A percentile compares a stretch with the other conserved stretches of the same genome.
phyloP scores from a whole-genome alignment of 2,113 vertebrate species.

The Campylomormyrus tamandua region DNA sequence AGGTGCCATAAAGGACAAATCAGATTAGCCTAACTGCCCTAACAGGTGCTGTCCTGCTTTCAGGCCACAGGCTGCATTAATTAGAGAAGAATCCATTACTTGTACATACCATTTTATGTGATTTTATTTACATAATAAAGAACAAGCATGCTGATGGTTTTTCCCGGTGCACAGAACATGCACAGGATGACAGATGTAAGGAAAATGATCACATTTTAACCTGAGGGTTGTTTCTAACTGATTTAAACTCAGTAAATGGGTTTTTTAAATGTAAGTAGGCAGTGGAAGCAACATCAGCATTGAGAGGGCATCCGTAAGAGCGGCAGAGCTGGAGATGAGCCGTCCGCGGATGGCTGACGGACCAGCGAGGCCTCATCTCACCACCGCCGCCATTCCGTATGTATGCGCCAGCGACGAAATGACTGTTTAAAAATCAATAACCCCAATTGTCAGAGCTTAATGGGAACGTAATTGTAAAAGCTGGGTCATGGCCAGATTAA shows the following conservation, averaged over 20 bases:
- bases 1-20: not conserved
- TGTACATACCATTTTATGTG: not conserved
- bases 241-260: not conserved
- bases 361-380: not conserved
- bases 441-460: not conserved
- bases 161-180: not conserved
- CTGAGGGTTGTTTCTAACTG: no score
- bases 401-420: not conserved
- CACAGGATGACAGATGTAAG: not conserved
- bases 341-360: not conserved
- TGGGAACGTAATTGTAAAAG: slow-evolving; percentile 6
- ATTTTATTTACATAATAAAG: not conserved
- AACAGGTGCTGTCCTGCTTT: not conserved
- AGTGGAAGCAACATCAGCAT: not conserved
- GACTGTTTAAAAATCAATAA: slow-evolving; percentile 1
- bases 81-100: slow-evolving; percentile 9
- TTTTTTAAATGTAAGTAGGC: not conserved
- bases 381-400: not conserved
- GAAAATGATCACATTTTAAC: not conserved
- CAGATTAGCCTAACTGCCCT: not conserved
- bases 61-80: not conserved
- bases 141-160: not conserved
- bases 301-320: not conserved
- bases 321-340: not conserved
- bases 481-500: not conserved